phyloP scores from a whole-genome alignment of 2,888 invertebrate species.

The Andrena bucephala region DNA sequence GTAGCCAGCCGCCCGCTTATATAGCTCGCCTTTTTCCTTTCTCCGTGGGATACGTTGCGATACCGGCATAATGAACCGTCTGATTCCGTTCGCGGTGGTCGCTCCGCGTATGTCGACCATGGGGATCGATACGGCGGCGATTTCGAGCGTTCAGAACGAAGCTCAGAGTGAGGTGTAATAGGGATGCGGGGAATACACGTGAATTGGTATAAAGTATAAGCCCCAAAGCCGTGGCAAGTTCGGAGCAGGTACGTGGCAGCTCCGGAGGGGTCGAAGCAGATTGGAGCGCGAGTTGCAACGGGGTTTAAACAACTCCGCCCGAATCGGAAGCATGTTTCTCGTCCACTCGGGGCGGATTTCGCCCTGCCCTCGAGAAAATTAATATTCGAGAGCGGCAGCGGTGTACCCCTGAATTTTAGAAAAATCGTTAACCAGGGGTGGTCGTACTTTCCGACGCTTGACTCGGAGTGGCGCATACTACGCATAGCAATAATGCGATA shows the following conservation, averaged over 20 bases:
- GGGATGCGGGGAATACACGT: too few relatives aligned
- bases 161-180: too few relatives aligned
- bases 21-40: conserved; percentile 20
- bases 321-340: background rate
- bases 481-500: conserved; percentile 46
- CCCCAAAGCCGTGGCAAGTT: too few relatives aligned
- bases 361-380: background rate
- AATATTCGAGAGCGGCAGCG: background rate
- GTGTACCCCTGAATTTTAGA: background rate
- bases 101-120: background rate
- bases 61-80: conserved; percentile 14
- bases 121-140: background rate
- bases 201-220: too few relatives aligned
- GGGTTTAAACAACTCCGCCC: too few relatives aligned
- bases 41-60: conserved; percentile 5
- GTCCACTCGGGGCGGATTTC: background rate
- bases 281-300: too few relatives aligned
- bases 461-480: conserved; percentile 1
- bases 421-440: background rate
- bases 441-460: background rate
- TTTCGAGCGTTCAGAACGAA: background rate
- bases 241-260: too few relatives aligned
- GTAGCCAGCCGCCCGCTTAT: conserved; percentile 29
- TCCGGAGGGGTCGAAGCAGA: too few relatives aligned
- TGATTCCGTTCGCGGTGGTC: background rate